These are phyloP conservation scores for Halocynthia roretzi DNA, from an alignment of 23 tunicate species.

Conservation along the genomic window DNA sequence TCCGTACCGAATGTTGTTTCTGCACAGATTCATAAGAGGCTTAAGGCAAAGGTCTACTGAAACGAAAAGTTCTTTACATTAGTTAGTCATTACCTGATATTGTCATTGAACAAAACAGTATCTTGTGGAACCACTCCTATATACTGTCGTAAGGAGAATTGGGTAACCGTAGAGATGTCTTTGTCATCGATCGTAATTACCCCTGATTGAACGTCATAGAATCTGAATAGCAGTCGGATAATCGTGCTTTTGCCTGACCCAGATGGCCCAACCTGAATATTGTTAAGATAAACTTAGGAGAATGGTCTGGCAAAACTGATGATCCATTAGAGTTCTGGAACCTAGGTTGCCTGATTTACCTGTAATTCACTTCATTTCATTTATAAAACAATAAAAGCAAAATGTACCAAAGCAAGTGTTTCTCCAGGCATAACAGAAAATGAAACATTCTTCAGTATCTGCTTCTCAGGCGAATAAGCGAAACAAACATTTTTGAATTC, in stretches of 20 bases:
- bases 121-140: constrained; percentile 96
- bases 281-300: neutral
- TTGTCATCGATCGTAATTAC: constrained; percentile 53
- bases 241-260: constrained; percentile 96
- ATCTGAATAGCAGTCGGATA: constrained; percentile 80
- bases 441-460: constrained; percentile 63
- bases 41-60: neutral
- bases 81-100: constrained; percentile 48
- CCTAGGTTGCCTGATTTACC: no score
- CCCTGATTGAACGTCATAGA: constrained; percentile 82
- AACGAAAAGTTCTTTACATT: neutral
- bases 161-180: constrained; percentile 80
- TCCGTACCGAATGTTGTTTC: constrained; percentile 92
- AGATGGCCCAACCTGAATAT: constrained; percentile 78
- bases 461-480: constrained; percentile 66
- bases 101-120: constrained; percentile 89
- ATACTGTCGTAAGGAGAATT: constrained; percentile 55
- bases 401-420: constrained; percentile 75
- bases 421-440: constrained; percentile 82
- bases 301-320: neutral
- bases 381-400: neutral
- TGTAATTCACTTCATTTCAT: no score
- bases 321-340: no score
- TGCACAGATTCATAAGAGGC: neutral
- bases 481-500: constrained; percentile 82